phyloP scores from a whole-genome alignment of 37 sponge, comb jelly and placozoan genomes.

The Spongilla lacustris region DNA sequence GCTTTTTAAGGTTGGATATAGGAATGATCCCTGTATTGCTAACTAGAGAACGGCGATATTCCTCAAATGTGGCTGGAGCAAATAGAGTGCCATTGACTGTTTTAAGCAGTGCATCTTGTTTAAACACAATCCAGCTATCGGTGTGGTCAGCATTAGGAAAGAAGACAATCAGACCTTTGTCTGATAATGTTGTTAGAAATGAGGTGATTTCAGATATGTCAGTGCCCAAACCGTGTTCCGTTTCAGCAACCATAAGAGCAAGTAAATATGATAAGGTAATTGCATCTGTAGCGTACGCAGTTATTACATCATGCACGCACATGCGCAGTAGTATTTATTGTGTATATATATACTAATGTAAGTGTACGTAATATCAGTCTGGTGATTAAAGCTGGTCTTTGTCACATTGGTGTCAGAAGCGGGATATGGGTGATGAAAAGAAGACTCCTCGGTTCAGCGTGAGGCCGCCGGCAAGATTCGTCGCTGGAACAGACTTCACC shows the following conservation, averaged over 20 bases:
- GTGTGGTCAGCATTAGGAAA: not conserved
- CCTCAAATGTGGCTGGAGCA: conserved; percentile 17
- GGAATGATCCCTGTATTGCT: conserved; percentile 24
- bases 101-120: conserved; percentile 6
- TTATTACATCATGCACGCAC: too few species aligned
- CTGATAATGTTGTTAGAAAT: not conserved
- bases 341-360: too few species aligned
- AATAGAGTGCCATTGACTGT: conserved; percentile 21
- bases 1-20: not conserved
- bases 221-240: not conserved
- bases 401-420: too few species aligned
- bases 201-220: not conserved
- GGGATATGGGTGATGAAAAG: too few species aligned
- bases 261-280: conserved; percentile 5
- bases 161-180: conserved; percentile 9
- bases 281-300: too few species aligned
- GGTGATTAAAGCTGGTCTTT: too few species aligned
- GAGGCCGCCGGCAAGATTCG: too few species aligned
- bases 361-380: too few species aligned
- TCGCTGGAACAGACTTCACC: too few species aligned
- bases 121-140: conserved; percentile 24
- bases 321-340: too few species aligned
- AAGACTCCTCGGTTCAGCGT: too few species aligned
- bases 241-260: not conserved
- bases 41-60: not conserved